Percentiles rank a stretch among this genome's conserved stretches.
These are phyloP conservation scores for Poeciliopsis infans DNA, from an alignment of 2,797 vertebrate species.

Conservation along the genomic window DNA sequence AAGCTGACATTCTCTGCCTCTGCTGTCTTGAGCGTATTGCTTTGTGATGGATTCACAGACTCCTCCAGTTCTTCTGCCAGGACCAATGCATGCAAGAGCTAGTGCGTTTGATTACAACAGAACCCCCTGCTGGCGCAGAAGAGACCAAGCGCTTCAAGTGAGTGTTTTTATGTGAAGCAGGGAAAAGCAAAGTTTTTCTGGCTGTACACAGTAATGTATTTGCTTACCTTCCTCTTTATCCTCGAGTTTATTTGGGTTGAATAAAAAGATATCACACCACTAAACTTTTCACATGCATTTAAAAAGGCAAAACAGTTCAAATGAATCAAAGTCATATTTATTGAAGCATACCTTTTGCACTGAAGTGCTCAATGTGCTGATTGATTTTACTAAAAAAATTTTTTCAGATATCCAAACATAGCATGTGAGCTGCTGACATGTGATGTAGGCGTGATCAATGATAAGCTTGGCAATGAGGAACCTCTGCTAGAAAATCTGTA, in stretches of 20 bases:
- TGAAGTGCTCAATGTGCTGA: background rate
- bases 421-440: conserved; percentile 96
- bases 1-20: background rate
- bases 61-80: conserved; percentile 93
- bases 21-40: conserved; percentile 30
- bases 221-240: conserved; percentile 20
- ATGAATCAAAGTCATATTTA: conserved; percentile 4
- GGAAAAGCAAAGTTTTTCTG: conserved; percentile 23
- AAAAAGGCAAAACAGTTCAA: conserved; percentile 3
- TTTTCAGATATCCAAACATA: conserved; percentile 90
- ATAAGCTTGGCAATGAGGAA: conserved; percentile 93
- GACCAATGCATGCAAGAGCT: conserved; percentile 94
- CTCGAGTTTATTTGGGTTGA: background rate
- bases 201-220: conserved; percentile 23
- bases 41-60: conserved; percentile 66
- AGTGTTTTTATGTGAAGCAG: conserved; percentile 63
- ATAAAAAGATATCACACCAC: background rate
- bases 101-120: conserved; percentile 90
- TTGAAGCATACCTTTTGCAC: background rate
- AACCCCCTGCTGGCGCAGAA: conserved; percentile 92
- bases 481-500: conserved; percentile 89
- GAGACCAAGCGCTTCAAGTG: conserved; percentile 98
- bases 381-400: conserved; percentile 7
- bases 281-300: background rate
- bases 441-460: conserved; percentile 94